A percentile compares a stretch with the other conserved stretches of the same genome.
These are phyloP conservation scores for Microplitis demolitor DNA, from an alignment of 1,140 invertebrate species.

Conservation along the genomic window DNA sequence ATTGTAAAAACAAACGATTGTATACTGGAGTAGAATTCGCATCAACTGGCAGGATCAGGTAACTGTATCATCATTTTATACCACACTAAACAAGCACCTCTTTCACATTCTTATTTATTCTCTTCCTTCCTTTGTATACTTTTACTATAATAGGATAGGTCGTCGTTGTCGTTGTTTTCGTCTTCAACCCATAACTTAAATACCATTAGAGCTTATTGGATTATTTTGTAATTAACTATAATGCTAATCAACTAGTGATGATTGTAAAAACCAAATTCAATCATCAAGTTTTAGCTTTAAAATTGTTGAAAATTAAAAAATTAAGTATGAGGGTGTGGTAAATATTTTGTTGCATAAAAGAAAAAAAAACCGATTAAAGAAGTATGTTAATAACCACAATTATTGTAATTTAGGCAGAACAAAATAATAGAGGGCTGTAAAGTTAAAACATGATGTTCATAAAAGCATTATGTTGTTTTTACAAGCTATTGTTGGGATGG, in stretches of 20 bases:
- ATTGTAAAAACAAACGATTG: conserved; percentile 40
- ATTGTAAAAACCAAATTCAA: no score
- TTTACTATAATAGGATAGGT: not conserved
- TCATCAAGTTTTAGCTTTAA: no score
- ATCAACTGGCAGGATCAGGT: conserved; percentile 25
- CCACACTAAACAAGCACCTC: conserved; percentile 23
- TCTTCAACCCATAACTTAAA: not conserved
- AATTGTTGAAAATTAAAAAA: not conserved
- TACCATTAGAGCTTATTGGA: no score
- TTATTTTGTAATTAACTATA: no score
- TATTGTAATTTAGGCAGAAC: not conserved
- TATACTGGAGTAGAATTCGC: conserved; percentile 44
- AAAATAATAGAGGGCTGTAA: not conserved
- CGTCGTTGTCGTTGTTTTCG: not conserved
- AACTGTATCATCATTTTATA: conserved; percentile 56
- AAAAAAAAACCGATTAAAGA: no score
- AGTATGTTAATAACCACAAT: no score
- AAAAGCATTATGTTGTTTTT: conserved; percentile 5
- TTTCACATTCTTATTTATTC: conserved; percentile 26
- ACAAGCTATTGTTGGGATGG: conserved; percentile 12
- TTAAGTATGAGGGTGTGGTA: no score
- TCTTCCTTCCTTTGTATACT: conserved; percentile 16
- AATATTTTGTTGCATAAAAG: no score
- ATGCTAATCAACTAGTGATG: no score
- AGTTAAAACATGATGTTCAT: no score